These are phyloP conservation scores for Teleopsis dalmanni DNA, from an alignment of 1,140 invertebrate genomes.

Conservation along the genomic window DNA sequence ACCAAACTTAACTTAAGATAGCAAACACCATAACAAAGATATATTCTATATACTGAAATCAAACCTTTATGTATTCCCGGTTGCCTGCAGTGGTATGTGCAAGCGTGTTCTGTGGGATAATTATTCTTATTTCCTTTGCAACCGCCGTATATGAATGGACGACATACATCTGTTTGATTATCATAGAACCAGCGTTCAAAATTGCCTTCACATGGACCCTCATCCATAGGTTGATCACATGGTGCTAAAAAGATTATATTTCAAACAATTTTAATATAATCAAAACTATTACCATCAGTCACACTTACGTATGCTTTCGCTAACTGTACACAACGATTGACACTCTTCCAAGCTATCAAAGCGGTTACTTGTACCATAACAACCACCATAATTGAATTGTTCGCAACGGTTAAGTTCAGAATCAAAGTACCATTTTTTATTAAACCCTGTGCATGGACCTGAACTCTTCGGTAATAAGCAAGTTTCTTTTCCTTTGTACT, in stretches of 20 bases:
- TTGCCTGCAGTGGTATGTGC: slow-evolving; percentile 65
- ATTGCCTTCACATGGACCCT: slow-evolving; percentile 77
- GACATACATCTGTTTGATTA: slow-evolving; percentile 59
- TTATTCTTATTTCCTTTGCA: slow-evolving; percentile 87
- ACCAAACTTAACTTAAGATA: not conserved
- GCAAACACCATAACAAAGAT: not conserved
- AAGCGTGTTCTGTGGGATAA: slow-evolving; percentile 73
- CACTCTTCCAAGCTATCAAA: slow-evolving; percentile 81
- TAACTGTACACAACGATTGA: slow-evolving; percentile 64
- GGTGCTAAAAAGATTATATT: slow-evolving; percentile 58
- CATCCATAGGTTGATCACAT: slow-evolving; percentile 68
- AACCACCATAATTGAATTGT: slow-evolving; percentile 75
- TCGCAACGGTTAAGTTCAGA: slow-evolving; percentile 61
- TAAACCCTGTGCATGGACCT: slow-evolving; percentile 75
- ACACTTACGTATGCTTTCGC: slow-evolving; percentile 58
- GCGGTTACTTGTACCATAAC: slow-evolving; percentile 83
- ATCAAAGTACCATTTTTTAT: slow-evolving; percentile 81
- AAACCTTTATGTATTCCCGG: slow-evolving; percentile 67
- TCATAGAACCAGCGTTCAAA: slow-evolving; percentile 78
- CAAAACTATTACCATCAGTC: not conserved
- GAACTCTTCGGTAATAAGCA: slow-evolving; percentile 76
- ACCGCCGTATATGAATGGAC: slow-evolving; percentile 78
- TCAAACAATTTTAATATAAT: not conserved
- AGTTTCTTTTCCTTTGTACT: slow-evolving; percentile 71
- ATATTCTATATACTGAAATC: slow-evolving; percentile 11